Base-by-base conservation (phyloP, 2,113 vertebrate genomes). In the Elephantulus edwardii region DNA sequence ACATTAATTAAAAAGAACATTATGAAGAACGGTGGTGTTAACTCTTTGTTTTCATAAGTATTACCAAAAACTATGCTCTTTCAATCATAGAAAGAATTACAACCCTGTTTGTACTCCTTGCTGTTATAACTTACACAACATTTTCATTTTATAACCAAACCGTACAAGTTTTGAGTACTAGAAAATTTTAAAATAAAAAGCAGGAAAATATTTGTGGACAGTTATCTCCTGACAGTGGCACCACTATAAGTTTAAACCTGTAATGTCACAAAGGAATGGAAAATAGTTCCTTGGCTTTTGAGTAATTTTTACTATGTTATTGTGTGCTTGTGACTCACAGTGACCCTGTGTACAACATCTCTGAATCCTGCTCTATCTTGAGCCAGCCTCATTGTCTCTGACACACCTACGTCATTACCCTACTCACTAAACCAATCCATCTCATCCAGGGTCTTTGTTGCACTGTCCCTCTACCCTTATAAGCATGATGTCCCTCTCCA, bases 101-200 rank as follows among this genome's bases (percentile, higher is more conserved):
- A 94, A 90, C 62, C 91, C 79, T 92, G 95, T 95, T 84, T 96
- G 96, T 92, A 96, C 81, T 93, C 84, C 85, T 95, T 95, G 91
- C 87, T 94, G 92, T 96, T 91, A 96, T 90, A 96, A 95, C 95
- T 96, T 96, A 95, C 91, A 94, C 74, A 95, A 76, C 95, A 91
- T 96, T 96, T 95, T 96, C 95, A 94, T 91, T 95, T 95, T 93
- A 94, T 89, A 94, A 92, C 90, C 93, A 95, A 95, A 96, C 83
- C 92, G 95, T 95, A 94, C 91, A 96, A 96, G 85, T 94, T 96
- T 93, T 95, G 88, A 94, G 88, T 92, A 94, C 90, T 95, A 93
- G 87, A 94, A 89, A 94, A 89, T 95, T 96, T 96, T 94, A 90
- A 85, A 66, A 94, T 96, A 87, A 94, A 95, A 96, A 93, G 91